Base-by-base conservation (phyloP, 2,113 vertebrate species). In the Coptodon rendalli region DNA sequence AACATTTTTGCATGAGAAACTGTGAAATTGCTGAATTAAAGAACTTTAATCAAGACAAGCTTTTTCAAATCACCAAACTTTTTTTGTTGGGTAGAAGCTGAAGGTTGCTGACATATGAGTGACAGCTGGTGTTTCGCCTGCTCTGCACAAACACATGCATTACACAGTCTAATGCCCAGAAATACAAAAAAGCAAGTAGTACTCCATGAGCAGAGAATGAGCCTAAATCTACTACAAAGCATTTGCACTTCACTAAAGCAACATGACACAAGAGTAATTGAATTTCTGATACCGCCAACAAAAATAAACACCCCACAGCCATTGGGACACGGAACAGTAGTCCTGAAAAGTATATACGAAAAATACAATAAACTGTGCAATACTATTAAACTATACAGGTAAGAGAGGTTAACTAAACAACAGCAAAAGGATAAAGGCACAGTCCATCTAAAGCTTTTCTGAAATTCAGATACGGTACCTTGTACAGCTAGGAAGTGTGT, bases 211-310 rank as follows among this genome's bases (percentile, higher is more conserved):
- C 8, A 34, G 81, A 82, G 66, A 48, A 22, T 29, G n/a, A 56
- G 36, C 17, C 29, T 10, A 14, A 61, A 84, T 78, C 80, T 38
- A 53, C 53, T 36, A n/a, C 38, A 66, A 36, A 82, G 29, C 71
- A 17, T 82, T 5, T 81, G 27, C 43, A n/a, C 52, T 80, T 29
- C 3, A 73, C 82, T 61, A 76, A 89, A 56, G 45, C 10, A 22
- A 87, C 89, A 89, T 79, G 90, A 91, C 90, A 90, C 81, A 85
- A 61, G 84, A 84, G 78, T 86, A 89, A 93, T 90, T 94, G 86
- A 87, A 61, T 90, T 92, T 90, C 54, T 86, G 90, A 79, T 76
- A 59, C 68, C 48, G 82, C 36, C n/a, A 53, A 53, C 50, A 61
- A 89, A 66, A 88, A 90, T 79, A 94, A 88, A 91, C 84, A 91